Evolutionary conservation across 2,888 invertebrate genomes (phyloP), one percentile per base, ranked within the genome.

Genomic region (Drosophila cognata): DNA sequence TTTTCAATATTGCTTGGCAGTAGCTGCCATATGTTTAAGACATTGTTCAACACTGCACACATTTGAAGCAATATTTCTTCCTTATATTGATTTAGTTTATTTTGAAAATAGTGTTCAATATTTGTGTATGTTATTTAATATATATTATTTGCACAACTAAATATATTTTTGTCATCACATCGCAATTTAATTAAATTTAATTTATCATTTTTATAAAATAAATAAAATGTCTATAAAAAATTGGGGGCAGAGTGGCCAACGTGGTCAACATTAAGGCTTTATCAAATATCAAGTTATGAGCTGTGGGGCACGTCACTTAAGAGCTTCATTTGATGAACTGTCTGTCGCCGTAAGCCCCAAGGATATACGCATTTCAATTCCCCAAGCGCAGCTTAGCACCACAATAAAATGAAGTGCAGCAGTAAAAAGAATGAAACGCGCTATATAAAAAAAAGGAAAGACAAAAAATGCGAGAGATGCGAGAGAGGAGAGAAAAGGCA

Each of bases 331-430:
- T 83, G 81, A 88, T 88, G 84, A 81, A 86, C 89, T 84, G 84
- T 71, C 80, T 66, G 71, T 56, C 51, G 58, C 65, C 85, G 70
- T 73, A 82, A 84, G 89, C 82, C 87, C 81, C 65, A 58, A 70
- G 84, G 84, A 82, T 73, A 82, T 78, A 73, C 73, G 78, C 80
- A 84, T 84, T 80, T 82, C 74, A 86, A 88, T 84, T 88, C 89
- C 85, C 85, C 75, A 71, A 88, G 78, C 89, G 84, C 82, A 86
- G 87, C 85, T 85, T 85, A 88, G 87, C 82, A 69, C 77, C 77
- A 88, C 80, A 86, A 86, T 86, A 86, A 86, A 86, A 86, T 88
- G 89, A 86, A 88, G 85, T 86, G 85, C 89, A 86, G 87, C 89
- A 80, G 73, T 86, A 80, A 85, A 81, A 81, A 71, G 66, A 81